A percentile compares a stretch with the other conserved stretches of the same genome.
Evolutionary conservation across 2,888 invertebrate species (phyloP).

Genomic region (Epicampocera succincta): DNA sequence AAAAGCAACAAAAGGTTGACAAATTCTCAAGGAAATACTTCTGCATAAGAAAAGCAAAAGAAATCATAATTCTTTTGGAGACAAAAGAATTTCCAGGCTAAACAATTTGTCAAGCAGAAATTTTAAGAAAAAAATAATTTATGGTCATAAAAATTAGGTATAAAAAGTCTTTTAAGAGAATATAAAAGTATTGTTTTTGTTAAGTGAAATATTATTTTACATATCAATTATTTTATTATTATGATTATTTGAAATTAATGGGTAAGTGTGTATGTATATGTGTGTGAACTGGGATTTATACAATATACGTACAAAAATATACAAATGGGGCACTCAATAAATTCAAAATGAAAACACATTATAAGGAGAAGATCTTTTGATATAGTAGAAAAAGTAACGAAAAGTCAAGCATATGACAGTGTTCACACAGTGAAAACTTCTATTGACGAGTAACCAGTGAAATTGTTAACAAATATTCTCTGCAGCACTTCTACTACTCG

Average conservation of each 20-base stretch:
- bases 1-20: constrained; percentile 55
- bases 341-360: no score
- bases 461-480: no score
- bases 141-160: constrained; percentile 21
- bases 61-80: constrained; percentile 60
- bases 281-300: background rate
- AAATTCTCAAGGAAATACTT: constrained; percentile 51
- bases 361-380: no score
- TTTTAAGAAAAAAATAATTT: constrained; percentile 65
- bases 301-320: no score
- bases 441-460: no score
- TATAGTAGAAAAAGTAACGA: no score
- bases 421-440: no score
- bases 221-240: constrained; percentile 79
- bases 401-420: no score
- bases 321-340: no score
- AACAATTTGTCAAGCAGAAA: constrained; percentile 66
- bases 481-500: no score
- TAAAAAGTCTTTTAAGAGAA: constrained; percentile 14
- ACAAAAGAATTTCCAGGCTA: constrained; percentile 41
- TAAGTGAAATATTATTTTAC: constrained; percentile 80
- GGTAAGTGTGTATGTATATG: background rate
- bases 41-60: constrained; percentile 36
- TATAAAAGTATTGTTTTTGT: constrained; percentile 48
- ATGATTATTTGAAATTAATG: constrained; percentile 42